phyloP scores from a whole-genome alignment of 2,888 invertebrate species.

The Brenthis hecate region DNA sequence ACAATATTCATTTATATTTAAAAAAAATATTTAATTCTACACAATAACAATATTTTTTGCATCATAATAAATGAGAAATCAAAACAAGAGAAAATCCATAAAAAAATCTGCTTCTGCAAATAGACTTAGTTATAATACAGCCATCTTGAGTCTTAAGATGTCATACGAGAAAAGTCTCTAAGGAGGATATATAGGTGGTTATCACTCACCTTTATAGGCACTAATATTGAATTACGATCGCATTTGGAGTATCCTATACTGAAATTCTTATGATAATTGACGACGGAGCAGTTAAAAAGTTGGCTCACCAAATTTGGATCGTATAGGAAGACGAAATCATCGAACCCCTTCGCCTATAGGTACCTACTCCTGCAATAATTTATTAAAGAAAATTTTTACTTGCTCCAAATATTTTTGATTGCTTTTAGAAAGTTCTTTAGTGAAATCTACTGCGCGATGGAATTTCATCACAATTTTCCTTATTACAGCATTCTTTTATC shows the following conservation, averaged over 20 bases:
- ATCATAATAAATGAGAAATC: neutral
- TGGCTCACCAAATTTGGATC: conserved; percentile 68
- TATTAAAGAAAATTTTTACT: conserved; percentile 49
- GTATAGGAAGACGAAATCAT: conserved; percentile 53
- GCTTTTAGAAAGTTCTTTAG: conserved; percentile 50
- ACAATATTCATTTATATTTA: no score
- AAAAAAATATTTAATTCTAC: no score
- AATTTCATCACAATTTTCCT: conserved; percentile 41
- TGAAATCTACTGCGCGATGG: conserved; percentile 38
- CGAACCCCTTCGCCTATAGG: conserved; percentile 38
- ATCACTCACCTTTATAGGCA: conserved; percentile 78
- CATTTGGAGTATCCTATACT: conserved; percentile 53
- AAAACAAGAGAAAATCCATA: neutral
- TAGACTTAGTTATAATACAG: conserved; percentile 1
- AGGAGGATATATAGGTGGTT: conserved; percentile 56
- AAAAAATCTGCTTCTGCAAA: conserved; percentile 4
- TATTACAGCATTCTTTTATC: conserved; percentile 37
- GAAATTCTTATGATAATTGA: conserved; percentile 76
- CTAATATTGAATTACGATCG: conserved; percentile 74
- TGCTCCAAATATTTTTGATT: conserved; percentile 49
- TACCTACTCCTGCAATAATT: conserved; percentile 40
- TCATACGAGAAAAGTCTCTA: conserved; percentile 44
- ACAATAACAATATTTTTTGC: no score
- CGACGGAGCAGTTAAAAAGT: conserved; percentile 68
- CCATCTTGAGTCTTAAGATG: conserved; percentile 20